These are phyloP conservation scores for Thera obeliscata DNA, from an alignment of 2,888 invertebrate genomes.

Conservation along the genomic window DNA sequence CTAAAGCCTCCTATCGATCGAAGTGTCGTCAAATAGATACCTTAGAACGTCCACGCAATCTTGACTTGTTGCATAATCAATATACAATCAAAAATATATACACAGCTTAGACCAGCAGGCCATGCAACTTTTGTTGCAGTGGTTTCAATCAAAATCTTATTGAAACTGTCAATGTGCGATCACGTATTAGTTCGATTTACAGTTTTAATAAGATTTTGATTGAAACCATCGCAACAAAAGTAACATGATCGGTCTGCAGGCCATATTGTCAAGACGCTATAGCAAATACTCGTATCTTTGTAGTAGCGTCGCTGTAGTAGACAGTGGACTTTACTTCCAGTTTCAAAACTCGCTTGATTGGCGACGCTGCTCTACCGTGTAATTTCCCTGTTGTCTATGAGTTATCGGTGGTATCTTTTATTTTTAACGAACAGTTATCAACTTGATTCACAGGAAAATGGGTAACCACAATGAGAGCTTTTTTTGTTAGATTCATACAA, in stretches of 20 bases:
- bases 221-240: too few species aligned
- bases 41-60: not conserved
- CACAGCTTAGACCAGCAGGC: too few species aligned
- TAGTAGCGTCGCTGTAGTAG: not conserved
- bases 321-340: constrained; percentile 11
- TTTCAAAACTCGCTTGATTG: constrained; percentile 56
- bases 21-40: constrained; percentile 3
- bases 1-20: constrained; percentile 5
- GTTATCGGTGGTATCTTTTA: constrained; percentile 38
- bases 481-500: not conserved
- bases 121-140: too few species aligned
- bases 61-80: too few species aligned
- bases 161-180: too few species aligned
- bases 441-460: constrained; percentile 10
- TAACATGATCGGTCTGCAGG: too few species aligned
- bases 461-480: not conserved
- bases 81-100: too few species aligned
- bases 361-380: constrained; percentile 57
- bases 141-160: too few species aligned
- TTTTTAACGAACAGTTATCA: constrained; percentile 24
- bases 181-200: too few species aligned
- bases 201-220: too few species aligned
- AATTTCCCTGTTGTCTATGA: constrained; percentile 59
- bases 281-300: too few species aligned
- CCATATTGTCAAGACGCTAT: too few species aligned